A percentile compares a stretch with the other conserved stretches of the same genome.
Conservation (phyloP, 2,888 invertebrate genomes). For the Germaria angustata region DNA sequence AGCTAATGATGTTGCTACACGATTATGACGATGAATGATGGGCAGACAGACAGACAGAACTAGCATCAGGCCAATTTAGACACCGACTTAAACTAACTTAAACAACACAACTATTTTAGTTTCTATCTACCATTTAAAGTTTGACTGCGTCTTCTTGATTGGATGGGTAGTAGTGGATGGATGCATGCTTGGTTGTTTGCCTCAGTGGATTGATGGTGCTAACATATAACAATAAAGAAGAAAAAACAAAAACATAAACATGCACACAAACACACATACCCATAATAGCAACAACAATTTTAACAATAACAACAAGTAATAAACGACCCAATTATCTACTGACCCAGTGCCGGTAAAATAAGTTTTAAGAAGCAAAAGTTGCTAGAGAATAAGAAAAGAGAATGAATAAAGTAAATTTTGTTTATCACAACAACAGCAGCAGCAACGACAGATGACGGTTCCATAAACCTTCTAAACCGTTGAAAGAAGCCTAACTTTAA, state of each 20-base stretch:
- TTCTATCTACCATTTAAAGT: slow-evolving; percentile 31
- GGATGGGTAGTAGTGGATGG: slow-evolving; percentile 51
- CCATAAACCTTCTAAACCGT: slow-evolving; percentile 29
- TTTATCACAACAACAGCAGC: slow-evolving; percentile 8
- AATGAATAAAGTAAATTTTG: slow-evolving; percentile 34
- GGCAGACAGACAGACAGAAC: neutral
- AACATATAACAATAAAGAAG: slow-evolving; percentile 45
- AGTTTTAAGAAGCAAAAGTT: slow-evolving; percentile 55
- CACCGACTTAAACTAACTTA: slow-evolving; percentile 34
- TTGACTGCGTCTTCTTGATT: slow-evolving; percentile 40
- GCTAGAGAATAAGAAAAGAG: slow-evolving; percentile 37
- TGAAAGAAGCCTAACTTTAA: slow-evolving; percentile 5
- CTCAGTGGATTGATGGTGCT: slow-evolving; percentile 46
- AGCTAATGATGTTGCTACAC: slow-evolving; percentile 48
- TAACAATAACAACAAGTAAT: slow-evolving; percentile 64
- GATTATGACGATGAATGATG: slow-evolving; percentile 39
- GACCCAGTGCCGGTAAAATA: slow-evolving; percentile 76
- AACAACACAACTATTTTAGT: slow-evolving; percentile 44
- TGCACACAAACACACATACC: slow-evolving; percentile 13
- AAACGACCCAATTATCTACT: slow-evolving; percentile 80
- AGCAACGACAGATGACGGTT: slow-evolving; percentile 29
- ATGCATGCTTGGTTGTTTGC: slow-evolving; percentile 27
- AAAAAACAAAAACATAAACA: slow-evolving; percentile 29
- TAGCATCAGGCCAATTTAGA: slow-evolving; percentile 17
- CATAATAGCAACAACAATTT: slow-evolving; percentile 35